Conservation (phyloP, 1,140 invertebrate species). For the Procambarus virginalis region DNA sequence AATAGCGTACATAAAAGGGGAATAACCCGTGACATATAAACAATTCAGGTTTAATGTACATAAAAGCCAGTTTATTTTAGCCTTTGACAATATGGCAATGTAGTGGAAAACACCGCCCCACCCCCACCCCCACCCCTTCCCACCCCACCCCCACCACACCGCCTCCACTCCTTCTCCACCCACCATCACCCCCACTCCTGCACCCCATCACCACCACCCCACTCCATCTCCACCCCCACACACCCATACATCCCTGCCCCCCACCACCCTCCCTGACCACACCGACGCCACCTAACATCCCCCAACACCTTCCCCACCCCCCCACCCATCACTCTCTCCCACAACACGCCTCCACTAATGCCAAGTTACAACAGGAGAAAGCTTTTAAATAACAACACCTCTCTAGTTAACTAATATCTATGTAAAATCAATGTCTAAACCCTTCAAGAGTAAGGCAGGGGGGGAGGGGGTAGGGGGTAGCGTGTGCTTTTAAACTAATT, state of each 20-base stretch:
- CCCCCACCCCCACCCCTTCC: background rate
- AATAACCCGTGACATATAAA: conserved; percentile 3
- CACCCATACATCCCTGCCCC: background rate
- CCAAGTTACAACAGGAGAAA: background rate
- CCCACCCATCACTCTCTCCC: background rate
- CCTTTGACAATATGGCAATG: background rate
- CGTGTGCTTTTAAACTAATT: conserved; percentile 29
- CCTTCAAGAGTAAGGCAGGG: background rate
- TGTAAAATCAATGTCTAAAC: background rate
- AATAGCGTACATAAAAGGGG: conserved; percentile 7
- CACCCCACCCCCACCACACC: background rate
- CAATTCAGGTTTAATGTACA: conserved; percentile 1
- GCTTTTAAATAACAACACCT: background rate
- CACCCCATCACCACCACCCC: background rate
- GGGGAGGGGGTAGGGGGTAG: background rate
- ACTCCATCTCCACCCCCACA: background rate
- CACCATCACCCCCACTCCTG: background rate
- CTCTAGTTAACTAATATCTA: background rate
- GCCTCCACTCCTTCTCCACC: background rate
- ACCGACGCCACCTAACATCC: background rate
- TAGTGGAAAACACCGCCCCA: background rate
- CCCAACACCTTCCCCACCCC: background rate
- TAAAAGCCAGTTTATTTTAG: background rate
- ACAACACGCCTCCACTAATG: background rate
- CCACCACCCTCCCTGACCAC: background rate